Percentiles rank a stretch among this genome's conserved stretches.
Evolutionary conservation across 92 coral and sea anemone species (phyloP).

Genomic region (Porites rus): DNA sequence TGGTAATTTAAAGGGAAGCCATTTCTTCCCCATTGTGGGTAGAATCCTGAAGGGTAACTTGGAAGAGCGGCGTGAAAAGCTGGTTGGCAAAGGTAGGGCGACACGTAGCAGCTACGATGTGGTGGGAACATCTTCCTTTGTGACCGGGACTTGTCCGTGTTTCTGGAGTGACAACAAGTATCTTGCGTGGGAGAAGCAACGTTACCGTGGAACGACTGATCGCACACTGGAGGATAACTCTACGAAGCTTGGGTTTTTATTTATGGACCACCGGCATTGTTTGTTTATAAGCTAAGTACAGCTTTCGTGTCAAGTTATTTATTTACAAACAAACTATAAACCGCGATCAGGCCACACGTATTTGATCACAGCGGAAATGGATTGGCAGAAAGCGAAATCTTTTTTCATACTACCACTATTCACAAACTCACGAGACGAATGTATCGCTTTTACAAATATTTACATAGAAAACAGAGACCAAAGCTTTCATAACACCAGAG

Average conservation of each 20-base stretch:
- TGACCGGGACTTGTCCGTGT: background rate
- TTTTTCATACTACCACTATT: conserved; percentile 17
- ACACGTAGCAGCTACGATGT: conserved; percentile 50
- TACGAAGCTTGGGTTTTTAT: conserved; percentile 37
- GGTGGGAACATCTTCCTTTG: conserved; percentile 60
- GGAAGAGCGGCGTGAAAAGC: conserved; percentile 38
- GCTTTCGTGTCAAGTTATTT: conserved; percentile 93
- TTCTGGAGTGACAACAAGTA: conserved; percentile 15
- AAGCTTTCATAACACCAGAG: conserved; percentile 32
- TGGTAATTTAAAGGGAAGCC: conserved; percentile 40
- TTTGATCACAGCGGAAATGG: conserved; percentile 53
- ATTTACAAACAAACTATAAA: conserved; percentile 91
- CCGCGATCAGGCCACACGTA: conserved; percentile 74
- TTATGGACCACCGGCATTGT: conserved; percentile 87
- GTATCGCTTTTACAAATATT: conserved; percentile 51
- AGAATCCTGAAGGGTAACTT: conserved; percentile 36
- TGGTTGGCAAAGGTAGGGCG: conserved; percentile 62
- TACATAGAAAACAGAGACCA: conserved; percentile 43
- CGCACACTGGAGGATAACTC: conserved; percentile 14
- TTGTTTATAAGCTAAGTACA: conserved; percentile 78
- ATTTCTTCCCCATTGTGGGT: conserved; percentile 37
- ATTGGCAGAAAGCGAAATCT: conserved; percentile 35
- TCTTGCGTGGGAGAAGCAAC: background rate
- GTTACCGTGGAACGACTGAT: conserved; percentile 1
- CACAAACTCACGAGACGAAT: conserved; percentile 39